These are phyloP conservation scores for Dugesia japonica DNA, from an alignment of 2,888 invertebrate species.

Conservation along the genomic window DNA sequence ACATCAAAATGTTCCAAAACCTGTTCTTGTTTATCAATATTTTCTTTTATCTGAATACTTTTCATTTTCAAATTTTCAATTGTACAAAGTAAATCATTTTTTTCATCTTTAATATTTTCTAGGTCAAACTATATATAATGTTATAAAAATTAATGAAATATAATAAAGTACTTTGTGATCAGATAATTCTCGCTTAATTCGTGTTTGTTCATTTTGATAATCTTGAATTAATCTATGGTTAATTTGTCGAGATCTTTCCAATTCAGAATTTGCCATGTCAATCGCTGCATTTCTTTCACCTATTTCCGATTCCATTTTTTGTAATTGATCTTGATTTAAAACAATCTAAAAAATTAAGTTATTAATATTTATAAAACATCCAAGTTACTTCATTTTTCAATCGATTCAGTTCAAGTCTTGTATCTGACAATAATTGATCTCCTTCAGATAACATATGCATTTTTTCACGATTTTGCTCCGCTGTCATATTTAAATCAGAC, in stretches of 20 bases:
- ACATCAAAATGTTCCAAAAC: neutral
- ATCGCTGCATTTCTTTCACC: neutral
- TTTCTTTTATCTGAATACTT: neutral
- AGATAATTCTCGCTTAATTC: neutral
- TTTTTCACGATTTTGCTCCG: conserved; percentile 14
- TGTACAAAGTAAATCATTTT: neutral
- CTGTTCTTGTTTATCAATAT: conserved; percentile 10
- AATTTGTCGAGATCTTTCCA: neutral
- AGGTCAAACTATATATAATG: neutral
- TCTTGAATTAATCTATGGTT: neutral
- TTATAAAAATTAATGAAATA: neutral
- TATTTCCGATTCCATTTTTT: conserved; percentile 8
- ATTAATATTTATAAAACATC: neutral
- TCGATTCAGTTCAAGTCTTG: neutral
- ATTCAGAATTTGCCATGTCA: neutral
- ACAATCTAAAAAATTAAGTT: neutral
- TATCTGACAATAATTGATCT: neutral
- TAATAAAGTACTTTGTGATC: neutral
- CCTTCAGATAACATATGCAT: neutral
- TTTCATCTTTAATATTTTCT: neutral
- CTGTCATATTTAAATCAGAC: neutral
- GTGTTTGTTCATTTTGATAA: neutral
- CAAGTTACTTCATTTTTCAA: neutral
- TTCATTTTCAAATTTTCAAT: conserved; percentile 14
- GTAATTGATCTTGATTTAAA: neutral